Base-by-base conservation (phyloP, 2,113 vertebrate species). In the Phalacrocorax aristotelis region DNA sequence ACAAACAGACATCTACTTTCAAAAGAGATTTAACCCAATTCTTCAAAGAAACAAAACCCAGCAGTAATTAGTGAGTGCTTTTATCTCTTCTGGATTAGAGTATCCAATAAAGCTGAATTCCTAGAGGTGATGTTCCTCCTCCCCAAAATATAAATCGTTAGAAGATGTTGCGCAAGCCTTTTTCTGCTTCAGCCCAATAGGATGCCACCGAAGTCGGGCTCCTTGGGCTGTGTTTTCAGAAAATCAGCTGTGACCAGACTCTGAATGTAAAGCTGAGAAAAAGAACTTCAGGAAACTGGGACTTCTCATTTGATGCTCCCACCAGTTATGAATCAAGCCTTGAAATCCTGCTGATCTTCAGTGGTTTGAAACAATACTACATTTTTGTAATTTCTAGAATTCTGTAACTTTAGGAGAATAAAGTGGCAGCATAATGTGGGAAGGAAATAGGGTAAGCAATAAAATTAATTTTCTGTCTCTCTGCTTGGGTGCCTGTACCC, bases 31-130 rank as follows among this genome's bases (percentile, higher is more conserved):
- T 94, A 97, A 95, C 91, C 96, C 87, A 96, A 12, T 94, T 97
- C 93, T 97, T 97, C 96, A 96, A 97, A 98, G 97, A 85, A 94
- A 93, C 91, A 97, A 95, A 97, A 92, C 89, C 77, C 90, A 94
- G 83, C n/a, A 83, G 85, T 97, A 97, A 96, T 98, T 97, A 97
- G 88, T 62, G 54, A 82, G 25, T 23, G 70, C 96, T 97, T 97
- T 97, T 96, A 97, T 97, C 96, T 97, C 87, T 55, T 96, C 87
- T 87, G 83, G 85, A 93, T 95, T 80, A 89, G 62, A 87, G 87
- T 42, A 93, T 72, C 79, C 86, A 91, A 76, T 90, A 89, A 94
- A 80, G 85, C 90, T 85, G 64, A 95, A 97, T 97, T 96, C 90
- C 92, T 97, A 82, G 94, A 96, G 95, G 95, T 96, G 90, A 70